Base-by-base conservation (phyloP, 2,113 vertebrate genomes). In the Ranitomeya imitator region DNA sequence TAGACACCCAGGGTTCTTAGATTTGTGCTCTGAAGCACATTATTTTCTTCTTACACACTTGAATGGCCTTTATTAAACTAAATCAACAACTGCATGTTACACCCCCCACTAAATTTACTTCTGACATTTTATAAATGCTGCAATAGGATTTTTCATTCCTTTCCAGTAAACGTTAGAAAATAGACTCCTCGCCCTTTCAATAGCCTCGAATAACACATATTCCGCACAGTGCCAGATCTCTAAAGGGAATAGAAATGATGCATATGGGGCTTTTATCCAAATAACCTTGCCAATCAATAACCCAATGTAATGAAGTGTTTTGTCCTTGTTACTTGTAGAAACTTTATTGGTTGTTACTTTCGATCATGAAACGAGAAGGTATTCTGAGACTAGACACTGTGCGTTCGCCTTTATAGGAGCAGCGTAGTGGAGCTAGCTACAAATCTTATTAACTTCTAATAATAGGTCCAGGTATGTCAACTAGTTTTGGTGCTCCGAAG, bases 31-130 rank as follows among this genome's bases (percentile, higher is more conserved):
- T 82, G 80, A 82, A 82, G 57, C 80, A 82, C 80, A 82, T 80
- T 80, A 80, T 83, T 83, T 83, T 83, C 61, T 52, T 61, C 37
- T 83, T 83, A 83, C 81, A 83, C 61, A 67, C 37, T 83, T 83
- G 31, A 83, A 60, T 83, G 37, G 31, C 45, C 61, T 83, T 69
- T 67, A 45, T 65, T 83, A 45, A 83, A 26, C 60, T 67, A n/a
- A 52, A 52, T 21, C 61, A 52, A 67, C 81, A 67, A 67, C 21
- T 52, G 55, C 18, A 19, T 52, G 18, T 52, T 67, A 67, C 81
- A 60, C 21, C 18, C 59, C 59, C 61, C 13, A 21, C 65, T 74
- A 8, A 37, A 61, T 60, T 57, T 85, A 73, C 26, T 60, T 51
- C 26, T 31, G 12, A 18, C 55, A 60, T 26, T 55, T 16, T 76